Evolutionary conservation across 2,888 invertebrate species (phyloP).

Genomic region (Pseudeuparius sepicola): DNA sequence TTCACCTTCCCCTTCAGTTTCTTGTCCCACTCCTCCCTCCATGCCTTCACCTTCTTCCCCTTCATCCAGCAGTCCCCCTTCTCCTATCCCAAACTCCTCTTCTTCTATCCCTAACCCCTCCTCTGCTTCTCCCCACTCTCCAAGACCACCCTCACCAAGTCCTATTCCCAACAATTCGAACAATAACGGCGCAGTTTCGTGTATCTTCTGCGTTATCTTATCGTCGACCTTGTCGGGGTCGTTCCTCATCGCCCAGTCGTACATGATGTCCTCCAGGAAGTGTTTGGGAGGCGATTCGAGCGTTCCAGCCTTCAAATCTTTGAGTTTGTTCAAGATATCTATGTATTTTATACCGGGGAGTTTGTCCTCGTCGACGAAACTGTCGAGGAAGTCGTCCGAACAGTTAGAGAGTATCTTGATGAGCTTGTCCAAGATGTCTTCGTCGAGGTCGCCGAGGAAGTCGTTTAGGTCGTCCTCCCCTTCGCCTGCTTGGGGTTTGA

Average conservation of each 20-base stretch:
- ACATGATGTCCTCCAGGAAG: constrained; percentile 27
- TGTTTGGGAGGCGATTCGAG: constrained; percentile 15
- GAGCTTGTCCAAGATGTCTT: constrained; percentile 24
- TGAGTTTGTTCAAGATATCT: constrained; percentile 27
- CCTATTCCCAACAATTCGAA: constrained; percentile 22
- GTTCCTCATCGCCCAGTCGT: constrained; percentile 29
- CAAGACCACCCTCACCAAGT: constrained; percentile 6
- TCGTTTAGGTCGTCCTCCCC: constrained; percentile 14
- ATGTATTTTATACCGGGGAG: constrained; percentile 25
- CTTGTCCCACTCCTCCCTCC: constrained; percentile 10
- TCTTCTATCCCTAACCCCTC: constrained; percentile 4
- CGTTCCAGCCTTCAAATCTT: constrained; percentile 12
- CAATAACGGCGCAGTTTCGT: constrained; percentile 26
- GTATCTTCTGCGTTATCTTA: constrained; percentile 27
- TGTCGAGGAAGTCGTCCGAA: constrained; percentile 25
- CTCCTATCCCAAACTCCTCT: constrained; percentile 1
- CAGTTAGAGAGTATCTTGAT: constrained; percentile 27
- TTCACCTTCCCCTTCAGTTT: constrained; percentile 8
- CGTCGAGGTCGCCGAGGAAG: constrained; percentile 18
- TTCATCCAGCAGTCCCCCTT: constrained; percentile 1
- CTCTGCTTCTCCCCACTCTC: not conserved
- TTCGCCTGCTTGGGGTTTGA: constrained; percentile 17
- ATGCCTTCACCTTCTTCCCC: constrained; percentile 8
- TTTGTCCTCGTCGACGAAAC: constrained; percentile 20
- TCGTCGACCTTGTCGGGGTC: constrained; percentile 29